phyloP scores from a whole-genome alignment of 2,888 invertebrate species.

The Stictocephala bisonia region DNA sequence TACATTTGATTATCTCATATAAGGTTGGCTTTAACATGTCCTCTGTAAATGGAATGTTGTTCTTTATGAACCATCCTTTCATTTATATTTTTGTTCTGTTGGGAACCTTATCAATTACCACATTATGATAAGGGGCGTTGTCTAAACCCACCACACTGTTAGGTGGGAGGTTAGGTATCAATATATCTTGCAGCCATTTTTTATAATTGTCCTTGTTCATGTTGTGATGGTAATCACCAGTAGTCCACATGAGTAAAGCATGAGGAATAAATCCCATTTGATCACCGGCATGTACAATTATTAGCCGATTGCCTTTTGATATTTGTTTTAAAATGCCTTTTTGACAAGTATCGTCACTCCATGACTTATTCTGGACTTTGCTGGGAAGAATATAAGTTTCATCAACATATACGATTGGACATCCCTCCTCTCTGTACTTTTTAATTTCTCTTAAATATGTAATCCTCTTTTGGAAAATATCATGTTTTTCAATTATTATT shows the following conservation, averaged over 20 bases:
- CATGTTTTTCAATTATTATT: not conserved
- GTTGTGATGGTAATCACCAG: constrained; percentile 39
- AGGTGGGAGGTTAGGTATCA: constrained; percentile 26
- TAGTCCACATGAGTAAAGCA: constrained; percentile 25
- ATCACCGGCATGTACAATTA: constrained; percentile 35
- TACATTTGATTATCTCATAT: not conserved
- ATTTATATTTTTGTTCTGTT: constrained; percentile 9
- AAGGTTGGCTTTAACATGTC: not conserved
- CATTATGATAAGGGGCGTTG: constrained; percentile 35
- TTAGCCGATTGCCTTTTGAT: constrained; percentile 28
- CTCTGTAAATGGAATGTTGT: not conserved
- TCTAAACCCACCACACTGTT: constrained; percentile 34
- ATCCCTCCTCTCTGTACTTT: constrained; percentile 9
- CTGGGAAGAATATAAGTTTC: constrained; percentile 13
- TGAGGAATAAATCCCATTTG: constrained; percentile 33
- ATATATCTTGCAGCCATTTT: constrained; percentile 15
- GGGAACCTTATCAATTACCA: constrained; percentile 18
- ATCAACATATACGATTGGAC: constrained; percentile 35
- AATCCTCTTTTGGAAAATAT: constrained; percentile 7
- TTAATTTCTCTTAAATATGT: not conserved
- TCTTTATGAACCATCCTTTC: constrained; percentile 7
- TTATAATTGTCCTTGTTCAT: constrained; percentile 34
- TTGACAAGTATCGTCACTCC: not conserved
- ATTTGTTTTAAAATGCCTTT: constrained; percentile 1
- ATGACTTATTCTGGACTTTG: not conserved